Evolutionary conservation across 2,888 invertebrate species (phyloP), one percentile per base, ranked within the genome.

Genomic region (Anthrax anthrax): DNA sequence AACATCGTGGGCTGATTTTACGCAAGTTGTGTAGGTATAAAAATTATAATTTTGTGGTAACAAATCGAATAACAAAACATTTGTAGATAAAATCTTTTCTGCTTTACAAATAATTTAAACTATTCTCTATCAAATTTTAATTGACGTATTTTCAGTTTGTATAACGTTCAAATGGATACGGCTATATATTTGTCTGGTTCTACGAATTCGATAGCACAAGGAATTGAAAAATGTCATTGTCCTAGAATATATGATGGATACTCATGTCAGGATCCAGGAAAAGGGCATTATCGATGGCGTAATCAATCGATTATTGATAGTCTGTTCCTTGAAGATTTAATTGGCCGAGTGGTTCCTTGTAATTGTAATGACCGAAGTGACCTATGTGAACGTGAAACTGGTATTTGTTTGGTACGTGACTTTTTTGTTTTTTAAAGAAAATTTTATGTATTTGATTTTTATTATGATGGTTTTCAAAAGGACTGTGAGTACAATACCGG

Each of bases 231-330:
- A 48, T 95, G 95, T 64, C 75, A 77, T 41, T 95, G 95, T 60
- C 85, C 90, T 0, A 70, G 72, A 1, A 76, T 78, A 49, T 95
- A 91, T 70, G 77, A 81, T 52, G 86, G 89, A 0, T 76, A 81
- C 0, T 96, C 95, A 0, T 97, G 97, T 65, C 96, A 95, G 70
- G 80, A 84, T 61, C 87, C 90, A 0, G 84, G 81, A 37, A 65
- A 74, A 9, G 96, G 95, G 0, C 92, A 81, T 66, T 87, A 78
- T 59, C 72, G 87, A 44, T 84, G 84, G 75, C 78, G 81, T 62
- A 78, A 80, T 37, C 69, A 70, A 27, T 66, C 68, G 56, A 62
- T 67, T 41, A 67, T 70, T 1, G 76, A 81, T 36, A 80, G 82
- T 14, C 80, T 81, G 1, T 65, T 61, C 18, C 77, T 86, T 18